Evolutionary conservation across 1,140 invertebrate genomes (phyloP).

Genomic region (Papilio dardanus): DNA sequence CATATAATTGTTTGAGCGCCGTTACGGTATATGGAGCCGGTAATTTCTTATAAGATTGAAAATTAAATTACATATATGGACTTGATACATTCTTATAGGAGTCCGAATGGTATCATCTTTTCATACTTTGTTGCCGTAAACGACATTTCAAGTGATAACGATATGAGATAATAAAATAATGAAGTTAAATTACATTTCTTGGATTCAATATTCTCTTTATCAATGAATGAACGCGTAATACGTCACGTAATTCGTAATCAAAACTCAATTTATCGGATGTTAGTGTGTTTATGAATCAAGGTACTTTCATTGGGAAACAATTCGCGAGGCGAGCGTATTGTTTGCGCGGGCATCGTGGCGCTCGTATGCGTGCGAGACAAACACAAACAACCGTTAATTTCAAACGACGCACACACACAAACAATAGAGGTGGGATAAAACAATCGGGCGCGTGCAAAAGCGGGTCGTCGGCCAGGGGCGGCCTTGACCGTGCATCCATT

Average conservation of each 20-base stretch:
- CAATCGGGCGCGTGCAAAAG: slow-evolving; percentile 67
- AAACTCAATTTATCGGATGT: slow-evolving; percentile 28
- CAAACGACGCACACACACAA: slow-evolving; percentile 43
- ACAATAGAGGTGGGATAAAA: slow-evolving; percentile 54
- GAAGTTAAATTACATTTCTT: background rate
- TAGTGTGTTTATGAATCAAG: slow-evolving; percentile 29
- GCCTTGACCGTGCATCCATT: slow-evolving; percentile 78
- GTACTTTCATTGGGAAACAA: slow-evolving; percentile 10
- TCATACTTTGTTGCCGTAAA: too few species aligned
- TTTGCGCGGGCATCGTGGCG: slow-evolving; percentile 17
- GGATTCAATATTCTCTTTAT: background rate
- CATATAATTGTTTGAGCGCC: background rate
- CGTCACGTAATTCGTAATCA: slow-evolving; percentile 8
- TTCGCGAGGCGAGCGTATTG: background rate
- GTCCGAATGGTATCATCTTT: too few species aligned
- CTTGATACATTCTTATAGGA: background rate
- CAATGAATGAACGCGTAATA: background rate
- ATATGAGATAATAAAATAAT: background rate
- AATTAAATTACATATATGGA: background rate
- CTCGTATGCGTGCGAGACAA: slow-evolving; percentile 23
- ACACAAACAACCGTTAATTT: slow-evolving; percentile 45
- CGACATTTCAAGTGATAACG: too few species aligned
- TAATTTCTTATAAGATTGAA: background rate
- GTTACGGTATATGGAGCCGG: background rate
- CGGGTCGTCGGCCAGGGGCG: slow-evolving; percentile 60